phyloP scores from a whole-genome alignment of 2,797 vertebrate species.

The Acanthiza pusilla region DNA sequence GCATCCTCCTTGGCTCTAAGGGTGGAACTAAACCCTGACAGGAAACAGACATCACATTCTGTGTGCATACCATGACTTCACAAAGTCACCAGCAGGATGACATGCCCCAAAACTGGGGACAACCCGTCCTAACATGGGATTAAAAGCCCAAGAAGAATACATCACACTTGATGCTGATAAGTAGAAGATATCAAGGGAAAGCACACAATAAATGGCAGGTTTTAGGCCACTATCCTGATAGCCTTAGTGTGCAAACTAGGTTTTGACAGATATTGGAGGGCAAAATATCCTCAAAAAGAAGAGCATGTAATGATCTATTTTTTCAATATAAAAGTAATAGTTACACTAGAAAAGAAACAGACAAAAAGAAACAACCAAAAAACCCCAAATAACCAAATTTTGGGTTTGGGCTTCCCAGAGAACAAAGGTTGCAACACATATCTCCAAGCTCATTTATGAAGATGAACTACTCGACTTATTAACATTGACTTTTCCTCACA shows the following conservation, averaged over 20 bases:
- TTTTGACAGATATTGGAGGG: not conserved
- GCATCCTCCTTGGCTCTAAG: not conserved
- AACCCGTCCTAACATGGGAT: not conserved
- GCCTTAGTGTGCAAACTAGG: not conserved
- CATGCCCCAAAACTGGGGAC: not conserved
- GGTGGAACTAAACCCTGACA: not conserved
- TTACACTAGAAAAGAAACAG: not conserved
- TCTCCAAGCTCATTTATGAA: not conserved
- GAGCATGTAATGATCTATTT: not conserved
- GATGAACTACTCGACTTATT: not conserved
- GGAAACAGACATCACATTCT: not conserved
- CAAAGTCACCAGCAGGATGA: not conserved
- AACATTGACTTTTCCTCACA: not conserved
- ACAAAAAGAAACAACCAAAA: not conserved
- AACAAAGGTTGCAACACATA: not conserved
- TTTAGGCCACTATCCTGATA: not conserved
- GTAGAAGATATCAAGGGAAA: not conserved
- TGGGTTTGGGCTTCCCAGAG: not conserved
- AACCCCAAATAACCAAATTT: not conserved
- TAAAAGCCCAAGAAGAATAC: not conserved
- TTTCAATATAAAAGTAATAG: not conserved
- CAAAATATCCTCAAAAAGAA: not conserved
- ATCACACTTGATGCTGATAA: not conserved
- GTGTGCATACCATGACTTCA: accelerated
- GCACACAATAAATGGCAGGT: not conserved